These are phyloP conservation scores for Callitettix versicolor DNA, from an alignment of 1,140 invertebrate species.

Conservation along the genomic window DNA sequence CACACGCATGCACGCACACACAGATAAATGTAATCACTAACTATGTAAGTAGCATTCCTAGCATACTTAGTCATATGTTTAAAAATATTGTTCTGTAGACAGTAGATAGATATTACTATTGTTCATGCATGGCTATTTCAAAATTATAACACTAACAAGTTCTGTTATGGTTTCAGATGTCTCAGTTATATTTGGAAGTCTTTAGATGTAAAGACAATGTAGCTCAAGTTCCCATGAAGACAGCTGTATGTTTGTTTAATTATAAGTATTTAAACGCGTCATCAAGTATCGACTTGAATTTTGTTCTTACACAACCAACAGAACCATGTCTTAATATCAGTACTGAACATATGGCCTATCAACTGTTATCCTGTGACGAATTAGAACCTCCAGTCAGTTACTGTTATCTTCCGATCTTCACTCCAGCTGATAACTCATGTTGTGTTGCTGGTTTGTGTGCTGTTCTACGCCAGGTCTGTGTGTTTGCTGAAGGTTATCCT, in stretches of 20 bases:
- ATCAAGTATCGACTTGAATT: slow-evolving; percentile 19
- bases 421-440: slow-evolving; percentile 38
- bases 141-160: too few species aligned
- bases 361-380: slow-evolving; percentile 15
- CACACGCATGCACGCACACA: too few species aligned
- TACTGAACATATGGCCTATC: slow-evolving; percentile 1
- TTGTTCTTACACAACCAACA: neutral
- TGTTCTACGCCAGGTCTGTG: slow-evolving; percentile 49
- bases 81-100: too few species aligned
- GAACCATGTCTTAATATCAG: neutral
- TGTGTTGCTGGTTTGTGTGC: slow-evolving; percentile 57
- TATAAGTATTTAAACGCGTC: neutral
- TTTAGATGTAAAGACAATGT: neutral
- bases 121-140: too few species aligned
- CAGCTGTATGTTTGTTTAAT: slow-evolving; percentile 8
- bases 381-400: slow-evolving; percentile 30
- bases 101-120: too few species aligned
- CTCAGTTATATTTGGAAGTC: slow-evolving; percentile 10
- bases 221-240: slow-evolving; percentile 2
- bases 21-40: too few species aligned
- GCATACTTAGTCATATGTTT: too few species aligned
- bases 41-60: too few species aligned
- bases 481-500: neutral
- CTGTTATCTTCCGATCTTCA: slow-evolving; percentile 47
- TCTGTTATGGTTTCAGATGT: slow-evolving; percentile 8